Percentiles rank a stretch among this genome's conserved stretches.
phyloP scores from a whole-genome alignment of 1,140 invertebrate species.

The Colletes gigas region DNA sequence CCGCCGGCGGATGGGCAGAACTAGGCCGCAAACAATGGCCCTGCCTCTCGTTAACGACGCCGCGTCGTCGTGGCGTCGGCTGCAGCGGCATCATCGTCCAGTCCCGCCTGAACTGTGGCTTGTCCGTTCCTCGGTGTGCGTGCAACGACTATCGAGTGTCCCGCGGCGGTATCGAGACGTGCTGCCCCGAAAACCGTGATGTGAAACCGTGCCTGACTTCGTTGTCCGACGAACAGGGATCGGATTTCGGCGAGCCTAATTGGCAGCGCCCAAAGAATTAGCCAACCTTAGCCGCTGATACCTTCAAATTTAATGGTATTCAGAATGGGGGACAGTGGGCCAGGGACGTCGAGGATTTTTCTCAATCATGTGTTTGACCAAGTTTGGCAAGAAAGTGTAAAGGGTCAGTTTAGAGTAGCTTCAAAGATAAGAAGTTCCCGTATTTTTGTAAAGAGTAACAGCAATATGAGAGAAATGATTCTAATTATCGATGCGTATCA shows the following conservation, averaged over 20 bases:
- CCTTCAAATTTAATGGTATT: too few species aligned
- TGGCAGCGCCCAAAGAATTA: background rate
- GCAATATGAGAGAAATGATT: too few species aligned
- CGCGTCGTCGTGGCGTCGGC: conserved; percentile 43
- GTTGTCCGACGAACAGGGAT: conserved; percentile 3
- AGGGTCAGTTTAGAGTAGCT: too few species aligned
- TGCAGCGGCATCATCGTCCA: conserved; percentile 52
- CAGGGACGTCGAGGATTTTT: too few species aligned
- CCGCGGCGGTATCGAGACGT: conserved; percentile 14
- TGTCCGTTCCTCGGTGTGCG: conserved; percentile 33
- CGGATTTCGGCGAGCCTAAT: background rate
- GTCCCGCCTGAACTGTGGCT: conserved; percentile 37
- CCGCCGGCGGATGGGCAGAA: conserved; percentile 62
- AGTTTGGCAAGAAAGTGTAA: too few species aligned
- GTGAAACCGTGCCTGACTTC: background rate
- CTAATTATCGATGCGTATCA: too few species aligned
- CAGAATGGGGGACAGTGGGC: too few species aligned
- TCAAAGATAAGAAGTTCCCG: too few species aligned
- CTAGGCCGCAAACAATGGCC: conserved; percentile 73
- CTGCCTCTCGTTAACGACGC: conserved; percentile 70
- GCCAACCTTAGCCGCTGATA: too few species aligned
- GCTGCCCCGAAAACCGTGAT: background rate
- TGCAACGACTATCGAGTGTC: conserved; percentile 49
- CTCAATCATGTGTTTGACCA: too few species aligned
- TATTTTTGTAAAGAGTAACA: too few species aligned